Conservation (phyloP, 2,113 vertebrate genomes). For the Haemorhous mexicanus region DNA sequence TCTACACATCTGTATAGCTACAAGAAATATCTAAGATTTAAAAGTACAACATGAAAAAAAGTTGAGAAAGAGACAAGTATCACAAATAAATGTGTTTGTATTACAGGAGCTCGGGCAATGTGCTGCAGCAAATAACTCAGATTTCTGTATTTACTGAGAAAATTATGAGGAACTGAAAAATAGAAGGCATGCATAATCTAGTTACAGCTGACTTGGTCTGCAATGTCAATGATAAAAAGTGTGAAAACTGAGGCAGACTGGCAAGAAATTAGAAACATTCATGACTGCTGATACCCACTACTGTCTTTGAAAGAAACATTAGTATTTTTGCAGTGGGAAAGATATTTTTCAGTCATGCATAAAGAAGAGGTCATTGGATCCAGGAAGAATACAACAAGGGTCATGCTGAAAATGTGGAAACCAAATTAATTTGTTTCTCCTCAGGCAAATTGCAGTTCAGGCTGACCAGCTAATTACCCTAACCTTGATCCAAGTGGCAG, state of each 20-base stretch:
- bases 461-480: conserved; percentile 68
- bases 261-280: conserved; percentile 51
- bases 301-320: conserved; percentile 30
- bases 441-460: conserved; percentile 64
- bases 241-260: neutral
- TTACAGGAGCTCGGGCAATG: neutral
- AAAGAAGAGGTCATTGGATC: conserved; percentile 15
- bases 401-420: conserved; percentile 59
- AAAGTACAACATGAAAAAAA: neutral
- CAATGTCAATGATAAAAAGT: conserved; percentile 1
- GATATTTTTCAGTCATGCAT: conserved; percentile 18
- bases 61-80: neutral
- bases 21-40: neutral
- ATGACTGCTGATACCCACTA: conserved; percentile 1
- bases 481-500: conserved; percentile 49
- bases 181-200: conserved; percentile 42
- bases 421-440: conserved; percentile 70
- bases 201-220: conserved; percentile 41
- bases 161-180: conserved; percentile 48
- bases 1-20: neutral
- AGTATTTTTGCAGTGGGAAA: conserved; percentile 27
- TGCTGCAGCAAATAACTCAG: neutral
- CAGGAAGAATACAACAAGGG: conserved; percentile 21
- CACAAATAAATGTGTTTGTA: neutral
- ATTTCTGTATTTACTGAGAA: conserved; percentile 54